phyloP scores from a whole-genome alignment of 2,888 invertebrate species.

The Plagiodera versicolora region DNA sequence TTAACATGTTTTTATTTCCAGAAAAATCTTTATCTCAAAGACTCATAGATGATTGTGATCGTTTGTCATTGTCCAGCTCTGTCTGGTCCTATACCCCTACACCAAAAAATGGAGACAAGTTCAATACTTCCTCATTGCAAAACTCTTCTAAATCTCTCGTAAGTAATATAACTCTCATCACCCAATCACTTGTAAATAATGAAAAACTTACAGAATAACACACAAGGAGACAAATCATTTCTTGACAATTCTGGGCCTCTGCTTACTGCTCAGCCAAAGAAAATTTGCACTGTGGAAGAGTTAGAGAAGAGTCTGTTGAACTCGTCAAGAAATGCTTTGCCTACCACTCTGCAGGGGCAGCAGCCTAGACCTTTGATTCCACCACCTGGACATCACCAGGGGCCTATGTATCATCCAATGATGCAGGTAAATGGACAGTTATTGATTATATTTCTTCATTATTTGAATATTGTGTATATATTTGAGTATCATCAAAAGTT shows the following conservation, averaged over 20 bases:
- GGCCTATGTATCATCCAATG: conserved; percentile 34
- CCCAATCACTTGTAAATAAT: neutral
- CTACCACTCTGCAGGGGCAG: conserved; percentile 37
- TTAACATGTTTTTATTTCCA: conserved; percentile 37
- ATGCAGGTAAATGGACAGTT: conserved; percentile 28
- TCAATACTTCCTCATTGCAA: conserved; percentile 38
- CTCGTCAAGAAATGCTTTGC: conserved; percentile 39
- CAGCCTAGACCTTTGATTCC: conserved; percentile 33
- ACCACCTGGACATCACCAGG: conserved; percentile 27
- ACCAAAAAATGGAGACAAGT: conserved; percentile 43
- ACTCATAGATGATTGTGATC: conserved; percentile 41
- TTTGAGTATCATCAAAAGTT: too few relatives aligned
- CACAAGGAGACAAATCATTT: conserved; percentile 28
- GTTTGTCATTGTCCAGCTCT: conserved; percentile 38
- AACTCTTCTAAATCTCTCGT: conserved; percentile 47
- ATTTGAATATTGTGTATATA: too few relatives aligned
- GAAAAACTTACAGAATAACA: conserved; percentile 41
- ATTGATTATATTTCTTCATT: too few relatives aligned
- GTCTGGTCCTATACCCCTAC: conserved; percentile 47
- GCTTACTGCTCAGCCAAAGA: conserved; percentile 51
- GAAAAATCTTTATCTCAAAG: conserved; percentile 46
- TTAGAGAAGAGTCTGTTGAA: conserved; percentile 69
- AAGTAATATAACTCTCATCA: conserved; percentile 30
- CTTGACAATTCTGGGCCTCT: conserved; percentile 13
- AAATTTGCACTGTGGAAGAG: conserved; percentile 74